Evolutionary conservation across 2,888 invertebrate genomes (phyloP).

Genomic region (Tridacna crocea): DNA sequence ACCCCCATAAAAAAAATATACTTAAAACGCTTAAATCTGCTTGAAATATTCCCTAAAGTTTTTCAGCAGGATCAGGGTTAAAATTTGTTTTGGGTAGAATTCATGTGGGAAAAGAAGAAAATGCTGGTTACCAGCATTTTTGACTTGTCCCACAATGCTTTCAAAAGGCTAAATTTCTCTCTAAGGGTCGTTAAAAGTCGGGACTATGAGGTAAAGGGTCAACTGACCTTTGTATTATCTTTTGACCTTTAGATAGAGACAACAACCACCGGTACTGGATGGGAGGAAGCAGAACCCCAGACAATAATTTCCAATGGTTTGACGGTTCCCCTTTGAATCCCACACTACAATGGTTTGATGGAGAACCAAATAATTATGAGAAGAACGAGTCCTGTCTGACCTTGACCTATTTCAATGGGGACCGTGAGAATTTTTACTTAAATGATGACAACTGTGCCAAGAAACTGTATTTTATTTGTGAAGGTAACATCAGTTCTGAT

Average conservation of each 20-base stretch:
- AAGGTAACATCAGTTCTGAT: slow-evolving; percentile 23
- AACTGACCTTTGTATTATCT: too few relatives aligned
- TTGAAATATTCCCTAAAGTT: too few relatives aligned
- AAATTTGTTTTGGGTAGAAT: too few relatives aligned
- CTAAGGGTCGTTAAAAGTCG: too few relatives aligned
- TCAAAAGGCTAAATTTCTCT: too few relatives aligned
- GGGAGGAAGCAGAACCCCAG: slow-evolving; percentile 21
- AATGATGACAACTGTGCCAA: slow-evolving; percentile 42
- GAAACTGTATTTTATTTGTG: slow-evolving; percentile 33
- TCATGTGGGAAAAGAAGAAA: too few relatives aligned
- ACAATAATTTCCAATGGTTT: slow-evolving; percentile 33
- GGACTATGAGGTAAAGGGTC: too few relatives aligned
- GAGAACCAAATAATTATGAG: slow-evolving; percentile 40
- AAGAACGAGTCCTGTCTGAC: slow-evolving; percentile 27
- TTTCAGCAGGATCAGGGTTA: too few relatives aligned
- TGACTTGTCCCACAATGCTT: too few relatives aligned
- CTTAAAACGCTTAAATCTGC: too few relatives aligned
- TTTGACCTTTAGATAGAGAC: slow-evolving; percentile 6
- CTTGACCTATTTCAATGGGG: slow-evolving; percentile 16
- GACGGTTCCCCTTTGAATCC: slow-evolving; percentile 23
- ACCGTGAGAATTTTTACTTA: slow-evolving; percentile 12
- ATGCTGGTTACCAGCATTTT: too few relatives aligned
- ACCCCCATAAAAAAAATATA: too few relatives aligned
- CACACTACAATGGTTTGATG: slow-evolving; percentile 17
- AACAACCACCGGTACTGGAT: slow-evolving; percentile 32